phyloP scores from a whole-genome alignment of 1,140 invertebrate species.

The Cherax destructor region DNA sequence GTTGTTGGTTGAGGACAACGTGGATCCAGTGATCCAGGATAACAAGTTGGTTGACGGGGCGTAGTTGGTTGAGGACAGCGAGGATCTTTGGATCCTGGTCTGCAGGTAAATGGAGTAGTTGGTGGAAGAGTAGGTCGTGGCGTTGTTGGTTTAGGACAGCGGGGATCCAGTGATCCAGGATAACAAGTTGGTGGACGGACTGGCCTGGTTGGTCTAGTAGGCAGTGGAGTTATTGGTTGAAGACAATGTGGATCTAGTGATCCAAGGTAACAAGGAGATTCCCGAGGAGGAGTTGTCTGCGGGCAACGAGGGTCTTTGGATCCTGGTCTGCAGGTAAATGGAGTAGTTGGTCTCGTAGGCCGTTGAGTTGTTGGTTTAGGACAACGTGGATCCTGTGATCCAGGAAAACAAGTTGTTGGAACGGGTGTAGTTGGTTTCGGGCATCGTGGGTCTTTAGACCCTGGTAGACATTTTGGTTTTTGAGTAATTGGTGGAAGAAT shows the following conservation, averaged over 20 bases:
- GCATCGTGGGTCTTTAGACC: constrained; percentile 53
- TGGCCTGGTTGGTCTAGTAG: neutral
- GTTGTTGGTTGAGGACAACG: constrained; percentile 16
- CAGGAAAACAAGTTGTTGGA: neutral
- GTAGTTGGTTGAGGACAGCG: constrained; percentile 74
- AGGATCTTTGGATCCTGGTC: constrained; percentile 72
- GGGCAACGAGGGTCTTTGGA: constrained; percentile 74
- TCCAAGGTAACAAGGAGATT: constrained; percentile 72
- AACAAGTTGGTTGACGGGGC: constrained; percentile 69
- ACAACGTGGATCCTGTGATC: constrained; percentile 64
- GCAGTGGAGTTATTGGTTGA: neutral
- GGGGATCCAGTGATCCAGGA: constrained; percentile 74
- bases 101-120: constrained; percentile 24
- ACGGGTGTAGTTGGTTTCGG: constrained; percentile 38
- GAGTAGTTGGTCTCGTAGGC: neutral
- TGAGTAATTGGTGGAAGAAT: neutral
- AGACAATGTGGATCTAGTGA: constrained; percentile 55
- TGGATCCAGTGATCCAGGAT: constrained; percentile 71
- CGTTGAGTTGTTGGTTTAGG: neutral
- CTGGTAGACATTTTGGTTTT: constrained; percentile 39
- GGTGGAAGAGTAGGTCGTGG: neutral
- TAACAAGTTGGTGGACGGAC: constrained; percentile 22
- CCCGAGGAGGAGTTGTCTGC: constrained; percentile 71
- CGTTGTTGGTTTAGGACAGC: constrained; percentile 72
- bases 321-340: constrained; percentile 51